Base-by-base conservation (phyloP, 2,113 vertebrate genomes). In the Tylochromis polylepis region DNA sequence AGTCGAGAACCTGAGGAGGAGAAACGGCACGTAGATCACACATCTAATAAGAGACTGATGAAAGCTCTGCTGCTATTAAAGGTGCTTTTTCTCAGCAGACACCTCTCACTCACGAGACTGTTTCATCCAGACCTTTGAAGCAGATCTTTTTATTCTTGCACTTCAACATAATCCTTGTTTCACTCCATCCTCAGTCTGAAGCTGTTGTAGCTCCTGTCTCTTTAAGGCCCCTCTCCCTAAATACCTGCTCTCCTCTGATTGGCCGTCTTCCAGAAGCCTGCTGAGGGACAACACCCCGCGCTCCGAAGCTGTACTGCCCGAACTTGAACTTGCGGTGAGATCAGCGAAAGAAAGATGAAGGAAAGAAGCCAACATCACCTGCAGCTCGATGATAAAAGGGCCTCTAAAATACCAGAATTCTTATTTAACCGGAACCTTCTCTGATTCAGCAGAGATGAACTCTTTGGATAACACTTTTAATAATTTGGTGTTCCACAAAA, bases 1-100 rank as follows among this genome's bases (percentile, higher is more conserved):
- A 96, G 87, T 99, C 98, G 88, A 99, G 95, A 87, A 94, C 97
- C 98, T 99, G 81, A 93, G 3, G 43, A 43, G 22, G 31, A 89
- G 31, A 82, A 29, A 67, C 14, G 18, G 18, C 29, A 46, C 2
- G 11, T 9, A 53, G 38, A 46, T 85, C 20, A 65, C 34, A 65
- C 34, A 65, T 65, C 60, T 65, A 29, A 29, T 29, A 24, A 75
- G 24, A 12, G 70, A 46, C 67, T 20, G 70, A 75, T 51, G 10
- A 51, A 77, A 51, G 24, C 22, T 24, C 16, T 46, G 67, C 67
- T 46, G 67, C 38, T 46, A 3, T 46, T 29, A 49, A 49, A 49
- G 31, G 31, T 65, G 31, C 60, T 62, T 38, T 49, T 62, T 36
- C 38, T 65, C 8, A n/a, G 34, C 60, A 65, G 34, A 65, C n/a